Conservation (phyloP, 2,113 vertebrate genomes). For the Ellobius talpinus region DNA sequence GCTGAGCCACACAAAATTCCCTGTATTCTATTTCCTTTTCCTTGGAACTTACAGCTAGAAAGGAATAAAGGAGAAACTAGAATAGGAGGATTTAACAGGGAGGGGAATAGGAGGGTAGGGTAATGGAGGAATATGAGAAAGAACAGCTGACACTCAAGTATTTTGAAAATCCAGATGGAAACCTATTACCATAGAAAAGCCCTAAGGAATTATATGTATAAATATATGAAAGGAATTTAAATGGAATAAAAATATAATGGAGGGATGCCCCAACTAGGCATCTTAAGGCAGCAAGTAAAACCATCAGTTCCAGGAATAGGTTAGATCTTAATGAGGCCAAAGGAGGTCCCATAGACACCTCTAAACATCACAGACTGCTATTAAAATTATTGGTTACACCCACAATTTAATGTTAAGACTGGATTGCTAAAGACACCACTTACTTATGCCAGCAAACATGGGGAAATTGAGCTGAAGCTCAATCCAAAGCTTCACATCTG, state of each 20-base stretch:
- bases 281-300: background rate
- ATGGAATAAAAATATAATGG: too few species aligned
- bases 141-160: background rate
- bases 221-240: too few species aligned
- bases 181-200: background rate
- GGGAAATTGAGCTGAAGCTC: background rate
- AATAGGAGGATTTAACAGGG: background rate
- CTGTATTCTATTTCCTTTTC: background rate
- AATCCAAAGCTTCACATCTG: background rate
- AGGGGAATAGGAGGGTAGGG: too few species aligned
- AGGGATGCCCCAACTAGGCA: background rate
- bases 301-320: background rate
- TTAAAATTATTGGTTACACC: background rate
- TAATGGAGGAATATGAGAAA: background rate
- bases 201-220: background rate
- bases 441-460: too few species aligned
- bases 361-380: background rate
- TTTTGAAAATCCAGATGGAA: background rate
- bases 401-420: background rate
- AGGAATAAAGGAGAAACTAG: background rate
- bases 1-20: background rate
- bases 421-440: background rate
- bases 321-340: background rate
- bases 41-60: background rate
- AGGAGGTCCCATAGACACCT: background rate